Evolutionary conservation across 2,888 invertebrate genomes (phyloP).

Genomic region (Cheilosia impressa): DNA sequence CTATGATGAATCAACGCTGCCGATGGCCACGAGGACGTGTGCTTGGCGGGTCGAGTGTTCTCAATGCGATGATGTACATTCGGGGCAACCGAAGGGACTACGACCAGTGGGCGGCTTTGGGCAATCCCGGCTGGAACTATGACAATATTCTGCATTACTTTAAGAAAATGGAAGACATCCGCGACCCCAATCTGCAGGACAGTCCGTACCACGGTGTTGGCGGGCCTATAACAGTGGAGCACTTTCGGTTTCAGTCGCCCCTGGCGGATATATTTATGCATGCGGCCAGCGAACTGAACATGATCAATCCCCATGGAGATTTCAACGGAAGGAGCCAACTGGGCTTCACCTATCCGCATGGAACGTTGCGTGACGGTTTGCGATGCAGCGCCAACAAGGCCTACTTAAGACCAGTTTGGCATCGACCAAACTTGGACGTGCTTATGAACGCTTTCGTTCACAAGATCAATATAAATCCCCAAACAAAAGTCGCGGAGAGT

Average conservation of each 20-base stretch:
- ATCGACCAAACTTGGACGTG: constrained; percentile 90
- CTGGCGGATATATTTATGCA: constrained; percentile 88
- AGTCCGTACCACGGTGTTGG: constrained; percentile 88
- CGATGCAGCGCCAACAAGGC: constrained; percentile 94
- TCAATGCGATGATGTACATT: constrained; percentile 96
- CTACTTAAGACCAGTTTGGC: constrained; percentile 88
- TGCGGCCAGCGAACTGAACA: constrained; percentile 88
- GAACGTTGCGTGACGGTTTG: constrained; percentile 90
- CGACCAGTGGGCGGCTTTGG: constrained; percentile 91
- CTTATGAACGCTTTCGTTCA: constrained; percentile 88
- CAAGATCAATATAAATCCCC: constrained; percentile 87
- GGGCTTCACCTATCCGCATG: constrained; percentile 91
- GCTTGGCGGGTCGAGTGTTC: constrained; percentile 91
- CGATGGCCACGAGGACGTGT: constrained; percentile 92
- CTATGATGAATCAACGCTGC: constrained; percentile 87
- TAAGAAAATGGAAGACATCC: constrained; percentile 91
- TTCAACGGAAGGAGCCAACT: constrained; percentile 91
- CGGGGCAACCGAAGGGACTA: constrained; percentile 93
- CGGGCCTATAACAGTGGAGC: constrained; percentile 90
- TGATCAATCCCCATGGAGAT: constrained; percentile 87
- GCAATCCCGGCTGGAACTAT: constrained; percentile 92
- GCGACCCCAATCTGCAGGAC: constrained; percentile 86
- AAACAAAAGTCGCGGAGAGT: constrained; percentile 87
- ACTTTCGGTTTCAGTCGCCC: constrained; percentile 89
- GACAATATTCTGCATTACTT: constrained; percentile 90